Evolutionary conservation across 2,113 vertebrate genomes (phyloP).

Genomic region (Ptyas mucosa): DNA sequence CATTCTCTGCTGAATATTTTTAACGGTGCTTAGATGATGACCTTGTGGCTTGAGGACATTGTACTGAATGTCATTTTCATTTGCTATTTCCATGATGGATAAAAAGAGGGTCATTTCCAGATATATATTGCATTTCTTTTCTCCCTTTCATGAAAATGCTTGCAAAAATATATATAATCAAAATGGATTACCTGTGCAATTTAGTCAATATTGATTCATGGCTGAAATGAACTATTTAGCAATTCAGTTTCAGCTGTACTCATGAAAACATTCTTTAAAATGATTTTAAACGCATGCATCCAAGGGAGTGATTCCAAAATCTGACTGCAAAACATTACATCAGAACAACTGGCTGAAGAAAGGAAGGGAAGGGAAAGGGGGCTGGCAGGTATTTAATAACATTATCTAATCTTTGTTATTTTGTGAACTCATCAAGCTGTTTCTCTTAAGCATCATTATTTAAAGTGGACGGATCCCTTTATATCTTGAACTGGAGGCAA

Average conservation of each 20-base stretch:
- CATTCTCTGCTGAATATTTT: slow-evolving; percentile 13
- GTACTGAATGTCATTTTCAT: background rate
- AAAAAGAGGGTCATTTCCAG: background rate
- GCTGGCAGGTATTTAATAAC: background rate
- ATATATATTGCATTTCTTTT: background rate
- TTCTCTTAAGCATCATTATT: slow-evolving; percentile 18
- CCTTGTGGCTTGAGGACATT: slow-evolving; percentile 3
- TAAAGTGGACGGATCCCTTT: background rate
- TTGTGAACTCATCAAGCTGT: background rate
- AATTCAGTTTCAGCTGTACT: background rate
- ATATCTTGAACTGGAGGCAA: slow-evolving; percentile 17
- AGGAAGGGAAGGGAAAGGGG: background rate
- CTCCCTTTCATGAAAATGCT: background rate
- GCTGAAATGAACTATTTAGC: background rate
- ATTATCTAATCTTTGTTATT: background rate
- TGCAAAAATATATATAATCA: background rate
- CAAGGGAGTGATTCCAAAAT: background rate
- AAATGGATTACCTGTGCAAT: background rate
- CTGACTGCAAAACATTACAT: background rate
- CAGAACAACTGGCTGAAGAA: background rate
- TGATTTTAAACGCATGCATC: background rate
- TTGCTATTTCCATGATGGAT: background rate
- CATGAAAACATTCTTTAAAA: background rate
- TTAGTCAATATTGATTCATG: background rate
- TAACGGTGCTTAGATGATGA: background rate